Percentiles rank a stretch among this genome's conserved stretches.
These are phyloP conservation scores for Pionites leucogaster DNA, from an alignment of 2,113 vertebrate genomes.

Conservation along the genomic window DNA sequence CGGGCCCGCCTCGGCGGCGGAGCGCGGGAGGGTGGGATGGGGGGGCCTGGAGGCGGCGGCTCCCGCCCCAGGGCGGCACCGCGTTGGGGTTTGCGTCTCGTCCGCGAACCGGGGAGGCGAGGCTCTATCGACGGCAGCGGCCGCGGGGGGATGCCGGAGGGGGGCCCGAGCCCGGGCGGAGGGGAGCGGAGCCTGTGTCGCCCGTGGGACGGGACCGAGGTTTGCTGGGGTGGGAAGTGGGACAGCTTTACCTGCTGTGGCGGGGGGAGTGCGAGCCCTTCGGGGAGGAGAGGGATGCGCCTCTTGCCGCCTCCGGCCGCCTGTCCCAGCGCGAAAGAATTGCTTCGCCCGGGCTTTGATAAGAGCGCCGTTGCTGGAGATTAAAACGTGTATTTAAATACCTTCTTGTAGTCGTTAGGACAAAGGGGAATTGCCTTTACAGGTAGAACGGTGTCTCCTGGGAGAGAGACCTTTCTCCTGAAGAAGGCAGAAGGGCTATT, in stretches of 20 bases:
- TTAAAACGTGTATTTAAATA: not conserved
- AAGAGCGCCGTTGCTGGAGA: not conserved
- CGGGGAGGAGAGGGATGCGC: not conserved
- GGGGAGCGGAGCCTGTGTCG: not conserved
- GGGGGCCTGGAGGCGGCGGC: not conserved
- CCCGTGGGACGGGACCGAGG: not conserved
- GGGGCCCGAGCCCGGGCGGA: not conserved
- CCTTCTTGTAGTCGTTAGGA: not conserved
- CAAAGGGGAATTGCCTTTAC: not conserved
- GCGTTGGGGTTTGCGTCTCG: not conserved
- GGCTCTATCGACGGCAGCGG: not conserved
- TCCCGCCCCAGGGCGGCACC: not conserved
- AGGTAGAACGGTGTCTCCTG: not conserved
- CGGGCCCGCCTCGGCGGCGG: too few relatives aligned
- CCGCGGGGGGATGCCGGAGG: not conserved
- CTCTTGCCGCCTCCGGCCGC: rapidly evolving
- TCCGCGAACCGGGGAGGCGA: not conserved
- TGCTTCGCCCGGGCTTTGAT: not conserved
- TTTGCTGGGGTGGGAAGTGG: not conserved
- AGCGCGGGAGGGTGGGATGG: not conserved
- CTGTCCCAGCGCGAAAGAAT: not conserved
- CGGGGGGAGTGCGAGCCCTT: not conserved
- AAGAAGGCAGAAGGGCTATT: not conserved
- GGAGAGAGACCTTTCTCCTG: not conserved
- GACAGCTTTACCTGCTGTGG: not conserved